phyloP scores from a whole-genome alignment of 2,888 invertebrate genomes.

The Cheiracanthium punctorium region DNA sequence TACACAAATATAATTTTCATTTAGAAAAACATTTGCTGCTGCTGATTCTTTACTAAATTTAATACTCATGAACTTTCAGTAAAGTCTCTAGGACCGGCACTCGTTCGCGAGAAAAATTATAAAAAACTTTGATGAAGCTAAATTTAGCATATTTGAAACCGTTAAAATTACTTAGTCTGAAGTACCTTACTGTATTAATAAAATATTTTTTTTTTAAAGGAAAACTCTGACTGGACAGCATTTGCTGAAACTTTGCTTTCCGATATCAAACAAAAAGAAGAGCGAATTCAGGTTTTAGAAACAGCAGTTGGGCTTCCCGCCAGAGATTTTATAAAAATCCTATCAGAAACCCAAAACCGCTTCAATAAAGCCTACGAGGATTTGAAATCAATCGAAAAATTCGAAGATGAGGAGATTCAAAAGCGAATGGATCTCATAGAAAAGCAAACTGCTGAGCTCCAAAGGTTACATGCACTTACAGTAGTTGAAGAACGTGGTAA shows the following conservation, averaged over 20 bases:
- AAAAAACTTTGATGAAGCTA: too few species aligned
- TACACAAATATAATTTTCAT: too few species aligned
- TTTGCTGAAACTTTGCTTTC: constrained; percentile 21
- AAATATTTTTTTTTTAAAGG: constrained; percentile 11
- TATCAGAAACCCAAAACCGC: constrained; percentile 7
- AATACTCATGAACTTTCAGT: too few species aligned
- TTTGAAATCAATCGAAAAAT: neutral
- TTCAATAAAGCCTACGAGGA: neutral
- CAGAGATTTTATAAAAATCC: constrained; percentile 8
- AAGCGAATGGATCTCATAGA: neutral
- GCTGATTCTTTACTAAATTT: too few species aligned
- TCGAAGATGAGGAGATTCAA: constrained; percentile 18
- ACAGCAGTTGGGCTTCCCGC: neutral
- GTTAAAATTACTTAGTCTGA: too few species aligned
- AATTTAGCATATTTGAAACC: too few species aligned
- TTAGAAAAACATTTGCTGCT: too few species aligned
- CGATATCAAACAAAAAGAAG: constrained; percentile 11
- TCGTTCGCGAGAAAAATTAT: too few species aligned
- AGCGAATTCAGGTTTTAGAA: constrained; percentile 9
- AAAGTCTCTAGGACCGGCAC: too few species aligned
- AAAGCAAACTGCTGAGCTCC: constrained; percentile 16
- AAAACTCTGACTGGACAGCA: constrained; percentile 48
- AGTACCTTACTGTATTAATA: too few species aligned
- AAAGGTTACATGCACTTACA: constrained; percentile 34
- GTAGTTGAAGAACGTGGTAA: constrained; percentile 33